phyloP scores from a whole-genome alignment of 2,888 invertebrate species.

The Drosophila helvetica region DNA sequence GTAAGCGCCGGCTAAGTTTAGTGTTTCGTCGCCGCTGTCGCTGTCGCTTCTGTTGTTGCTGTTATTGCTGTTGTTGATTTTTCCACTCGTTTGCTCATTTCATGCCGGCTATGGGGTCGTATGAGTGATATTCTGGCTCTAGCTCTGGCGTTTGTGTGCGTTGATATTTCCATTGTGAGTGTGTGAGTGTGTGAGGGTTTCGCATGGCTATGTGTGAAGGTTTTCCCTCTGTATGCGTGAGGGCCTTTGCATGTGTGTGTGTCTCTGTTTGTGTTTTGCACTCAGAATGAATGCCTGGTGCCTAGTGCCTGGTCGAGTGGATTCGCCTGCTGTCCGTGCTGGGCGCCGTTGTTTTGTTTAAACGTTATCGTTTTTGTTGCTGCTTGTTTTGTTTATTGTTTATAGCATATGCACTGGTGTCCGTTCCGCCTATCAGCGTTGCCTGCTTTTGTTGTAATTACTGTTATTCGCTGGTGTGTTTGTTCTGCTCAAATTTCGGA shows the following conservation, averaged over 20 bases:
- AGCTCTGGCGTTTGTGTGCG: conserved; percentile 9
- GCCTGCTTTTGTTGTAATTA: conserved; percentile 17
- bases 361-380: conserved; percentile 77
- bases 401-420: conserved; percentile 52
- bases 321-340: conserved; percentile 67
- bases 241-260: not conserved
- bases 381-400: conserved; percentile 70
- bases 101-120: conserved; percentile 56
- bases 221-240: not conserved
- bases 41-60: conserved; percentile 19
- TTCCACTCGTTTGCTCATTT: conserved; percentile 67
- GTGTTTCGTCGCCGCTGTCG: conserved; percentile 51
- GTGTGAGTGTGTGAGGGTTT: not conserved
- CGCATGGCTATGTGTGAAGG: not conserved
- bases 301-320: conserved; percentile 71
- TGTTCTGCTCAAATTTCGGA: not conserved
- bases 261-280: conserved; percentile 51
- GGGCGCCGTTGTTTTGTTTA: conserved; percentile 77
- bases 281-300: conserved; percentile 68
- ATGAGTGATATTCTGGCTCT: conserved; percentile 71
- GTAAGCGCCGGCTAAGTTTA: conserved; percentile 74
- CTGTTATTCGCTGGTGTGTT: not conserved
- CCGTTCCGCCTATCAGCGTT: conserved; percentile 17
- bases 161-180: conserved; percentile 1
- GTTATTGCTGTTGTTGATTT: conserved; percentile 29